A percentile compares a stretch with the other conserved stretches of the same genome.
Conservation (phyloP, 2,797 vertebrate genomes). For the Liparis tanakae region DNA sequence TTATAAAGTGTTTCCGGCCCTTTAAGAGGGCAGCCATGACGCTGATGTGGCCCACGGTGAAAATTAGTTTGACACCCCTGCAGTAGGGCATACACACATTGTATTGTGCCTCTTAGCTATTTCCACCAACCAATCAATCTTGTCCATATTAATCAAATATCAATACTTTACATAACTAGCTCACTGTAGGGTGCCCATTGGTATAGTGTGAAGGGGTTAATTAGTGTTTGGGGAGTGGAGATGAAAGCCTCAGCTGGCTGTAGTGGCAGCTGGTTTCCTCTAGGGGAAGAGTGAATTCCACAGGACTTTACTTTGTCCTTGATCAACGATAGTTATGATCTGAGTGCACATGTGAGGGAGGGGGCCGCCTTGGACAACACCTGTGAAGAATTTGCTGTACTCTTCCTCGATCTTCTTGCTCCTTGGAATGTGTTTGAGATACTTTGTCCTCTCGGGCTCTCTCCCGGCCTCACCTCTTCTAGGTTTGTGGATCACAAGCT, state of each 20-base stretch:
- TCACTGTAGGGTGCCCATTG: conserved; percentile 83
- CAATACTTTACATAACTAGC: conserved; percentile 77
- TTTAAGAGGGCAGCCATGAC: too few relatives aligned
- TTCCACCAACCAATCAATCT: conserved; percentile 28
- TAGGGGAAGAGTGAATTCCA: conserved; percentile 95
- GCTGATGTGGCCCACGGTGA: too few relatives aligned
- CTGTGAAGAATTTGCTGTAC: conserved; percentile 99
- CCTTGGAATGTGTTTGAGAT: conserved; percentile 99
- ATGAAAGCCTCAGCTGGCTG: conserved; percentile 57
- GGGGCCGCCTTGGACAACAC: conserved; percentile 94
- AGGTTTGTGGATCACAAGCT: conserved; percentile 54
- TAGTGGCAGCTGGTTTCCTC: conserved; percentile 66
- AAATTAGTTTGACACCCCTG: too few relatives aligned
- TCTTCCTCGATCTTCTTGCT: conserved; percentile 97
- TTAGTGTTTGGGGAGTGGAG: conserved; percentile 74
- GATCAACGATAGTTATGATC: conserved; percentile 95
- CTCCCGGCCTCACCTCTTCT: conserved; percentile 33
- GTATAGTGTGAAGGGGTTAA: conserved; percentile 73
- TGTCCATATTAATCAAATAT: conserved; percentile 49
- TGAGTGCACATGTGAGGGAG: conserved; percentile 98
- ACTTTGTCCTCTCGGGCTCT: conserved; percentile 85
- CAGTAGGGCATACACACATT: not conserved
- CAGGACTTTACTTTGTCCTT: conserved; percentile 99
- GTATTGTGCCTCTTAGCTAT: conserved; percentile 26
- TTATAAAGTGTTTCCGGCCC: too few relatives aligned